Base-by-base conservation (phyloP, 2,797 vertebrate genomes). In the Enteromius trimaculatus region DNA sequence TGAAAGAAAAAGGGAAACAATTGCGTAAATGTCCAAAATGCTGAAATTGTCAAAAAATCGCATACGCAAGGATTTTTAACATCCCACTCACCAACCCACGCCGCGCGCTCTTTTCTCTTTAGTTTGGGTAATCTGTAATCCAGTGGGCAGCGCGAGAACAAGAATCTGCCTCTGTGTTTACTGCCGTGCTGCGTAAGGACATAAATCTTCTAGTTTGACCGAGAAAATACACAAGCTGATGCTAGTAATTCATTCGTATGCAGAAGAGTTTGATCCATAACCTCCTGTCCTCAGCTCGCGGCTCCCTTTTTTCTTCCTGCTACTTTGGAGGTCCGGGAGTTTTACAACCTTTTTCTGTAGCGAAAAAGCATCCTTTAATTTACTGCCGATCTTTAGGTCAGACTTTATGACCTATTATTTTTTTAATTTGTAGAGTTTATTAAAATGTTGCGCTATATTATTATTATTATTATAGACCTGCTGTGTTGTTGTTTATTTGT, bases 81-180 rank as follows among this genome's bases (percentile, higher is more conserved):
- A 89, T 87, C 93, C 92, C 93, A 93, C 94, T 95, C 93, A 90
- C 90, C 93, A 96, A 95, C 98, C 97, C 96, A 99, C 97, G 95
- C 95, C 82, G 91, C 89, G 90, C 89, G 80, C 87, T 82, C 86
- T 51, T 93, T 42, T 93, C 87, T 90, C 92, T 93, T 95, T 94
- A 94, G 94, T 93, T 89, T 93, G 90, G 92, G 85, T 88, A 84
- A 68, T 91, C 86, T 79, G 60, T 77, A 70, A 31, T 76, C 51
- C 84, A 84, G 77, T 87, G 85, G 86, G 87, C 85, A 95, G 94
- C 93, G 74, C 49, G 13, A 49, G 51, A 83, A 83, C 39, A 70
- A 14, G 13, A 49, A 62, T 81, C 39, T 72, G 78, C 70, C 70
- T 29, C 65, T 95, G 93, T 96, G 95, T 97, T 97, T 96, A 95